A percentile compares a stretch with the other conserved stretches of the same genome.
Evolutionary conservation across 2,888 invertebrate genomes (phyloP).

Genomic region (Andricus curvator): DNA sequence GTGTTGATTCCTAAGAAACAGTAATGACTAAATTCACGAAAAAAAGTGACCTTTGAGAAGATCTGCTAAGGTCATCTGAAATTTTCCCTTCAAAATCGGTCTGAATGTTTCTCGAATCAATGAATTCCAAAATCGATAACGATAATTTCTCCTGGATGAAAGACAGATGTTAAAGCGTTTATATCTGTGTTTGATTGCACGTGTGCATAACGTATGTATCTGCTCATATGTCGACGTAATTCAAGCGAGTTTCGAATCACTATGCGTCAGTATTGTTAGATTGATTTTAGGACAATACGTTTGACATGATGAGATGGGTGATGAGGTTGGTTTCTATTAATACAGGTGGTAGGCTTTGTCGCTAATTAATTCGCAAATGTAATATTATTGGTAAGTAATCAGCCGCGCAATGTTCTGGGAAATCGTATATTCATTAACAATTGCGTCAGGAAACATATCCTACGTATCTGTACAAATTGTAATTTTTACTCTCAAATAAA

Average conservation of each 20-base stretch:
- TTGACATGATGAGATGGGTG: slow-evolving; percentile 33
- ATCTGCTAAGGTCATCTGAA: neutral
- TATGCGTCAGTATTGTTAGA: slow-evolving; percentile 50
- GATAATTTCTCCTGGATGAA: neutral
- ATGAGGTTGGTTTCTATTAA: slow-evolving; percentile 53
- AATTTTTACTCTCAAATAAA: neutral
- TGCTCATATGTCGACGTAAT: neutral
- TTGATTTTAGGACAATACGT: slow-evolving; percentile 69
- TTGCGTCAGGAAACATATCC: neutral
- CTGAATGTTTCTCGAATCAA: neutral
- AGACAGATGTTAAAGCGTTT: slow-evolving; percentile 23
- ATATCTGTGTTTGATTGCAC: neutral
- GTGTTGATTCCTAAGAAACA: too few relatives aligned
- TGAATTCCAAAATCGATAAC: neutral
- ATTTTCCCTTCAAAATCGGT: neutral
- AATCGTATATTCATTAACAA: slow-evolving; percentile 2
- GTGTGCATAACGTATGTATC: neutral
- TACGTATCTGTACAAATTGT: neutral
- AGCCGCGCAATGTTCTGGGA: slow-evolving; percentile 48
- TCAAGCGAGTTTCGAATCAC: slow-evolving; percentile 34
- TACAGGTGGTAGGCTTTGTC: slow-evolving; percentile 68
- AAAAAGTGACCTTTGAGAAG: too few relatives aligned
- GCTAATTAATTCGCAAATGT: slow-evolving; percentile 75
- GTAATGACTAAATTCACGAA: too few relatives aligned
- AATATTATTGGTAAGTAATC: slow-evolving; percentile 77